phyloP scores from a whole-genome alignment of 2,113 vertebrate genomes.

The Esox niger region DNA sequence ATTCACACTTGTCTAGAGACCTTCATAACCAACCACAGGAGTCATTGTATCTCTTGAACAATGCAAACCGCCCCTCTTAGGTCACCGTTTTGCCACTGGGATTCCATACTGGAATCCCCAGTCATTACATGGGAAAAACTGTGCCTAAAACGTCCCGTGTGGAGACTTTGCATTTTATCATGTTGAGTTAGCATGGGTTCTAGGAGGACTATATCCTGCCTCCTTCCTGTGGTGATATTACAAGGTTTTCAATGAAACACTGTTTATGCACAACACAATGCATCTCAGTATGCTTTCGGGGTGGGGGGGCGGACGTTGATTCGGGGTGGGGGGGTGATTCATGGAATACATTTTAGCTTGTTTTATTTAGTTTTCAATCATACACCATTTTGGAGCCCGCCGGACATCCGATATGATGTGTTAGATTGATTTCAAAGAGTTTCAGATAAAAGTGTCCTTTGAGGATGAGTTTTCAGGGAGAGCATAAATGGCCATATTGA shows the following conservation, averaged over 20 bases:
- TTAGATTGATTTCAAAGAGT: neutral
- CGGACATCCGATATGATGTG: neutral
- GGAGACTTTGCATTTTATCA: neutral
- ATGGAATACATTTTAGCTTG: neutral
- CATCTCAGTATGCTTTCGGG: neutral
- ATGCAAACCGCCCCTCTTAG: too few relatives aligned
- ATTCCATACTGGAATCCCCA: too few relatives aligned
- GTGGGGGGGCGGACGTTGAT: too few relatives aligned
- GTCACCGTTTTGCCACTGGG: too few relatives aligned
- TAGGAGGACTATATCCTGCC: neutral
- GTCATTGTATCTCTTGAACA: too few relatives aligned
- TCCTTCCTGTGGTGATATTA: neutral
- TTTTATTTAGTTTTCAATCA: neutral
- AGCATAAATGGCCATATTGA: neutral
- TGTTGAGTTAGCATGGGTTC: neutral
- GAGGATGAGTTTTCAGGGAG: neutral
- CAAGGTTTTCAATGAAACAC: conserved; percentile 7
- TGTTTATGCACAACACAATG: neutral
- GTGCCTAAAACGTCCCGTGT: conserved; percentile 25
- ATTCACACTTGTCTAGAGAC: too few relatives aligned
- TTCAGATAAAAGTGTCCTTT: conserved; percentile 2
- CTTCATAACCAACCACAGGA: too few relatives aligned
- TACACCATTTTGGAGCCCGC: neutral
- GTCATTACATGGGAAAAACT: conserved; percentile 13
- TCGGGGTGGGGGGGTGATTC: neutral